phyloP scores from a whole-genome alignment of 2,888 invertebrate genomes.

The Agriopis leucophaearia region DNA sequence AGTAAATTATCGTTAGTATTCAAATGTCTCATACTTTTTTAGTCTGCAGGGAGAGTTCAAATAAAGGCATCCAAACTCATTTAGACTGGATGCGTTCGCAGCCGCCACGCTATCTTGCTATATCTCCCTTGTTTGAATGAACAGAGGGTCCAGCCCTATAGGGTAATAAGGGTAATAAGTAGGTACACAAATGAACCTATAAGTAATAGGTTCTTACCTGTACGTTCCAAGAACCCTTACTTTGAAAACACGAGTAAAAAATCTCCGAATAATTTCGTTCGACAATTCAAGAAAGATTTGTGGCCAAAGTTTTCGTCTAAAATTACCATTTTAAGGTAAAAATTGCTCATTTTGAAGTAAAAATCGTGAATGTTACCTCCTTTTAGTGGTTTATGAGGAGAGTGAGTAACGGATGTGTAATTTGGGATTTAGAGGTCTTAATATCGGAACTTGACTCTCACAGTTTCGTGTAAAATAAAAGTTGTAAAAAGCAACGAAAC shows the following conservation, averaged over 20 bases:
- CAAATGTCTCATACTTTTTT: no score
- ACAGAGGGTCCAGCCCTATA: no score
- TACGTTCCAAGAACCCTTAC: conserved; percentile 2
- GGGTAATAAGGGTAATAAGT: no score
- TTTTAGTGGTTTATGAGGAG: conserved; percentile 33
- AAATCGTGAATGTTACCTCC: conserved; percentile 38
- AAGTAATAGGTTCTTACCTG: no score
- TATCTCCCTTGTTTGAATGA: no score
- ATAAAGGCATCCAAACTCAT: no score
- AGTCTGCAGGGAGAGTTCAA: no score
- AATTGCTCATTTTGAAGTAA: conserved; percentile 41
- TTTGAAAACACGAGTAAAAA: conserved; percentile 45
- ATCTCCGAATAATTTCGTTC: conserved; percentile 53
- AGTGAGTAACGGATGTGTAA: conserved; percentile 24
- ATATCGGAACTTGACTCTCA: not conserved
- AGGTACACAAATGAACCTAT: no score
- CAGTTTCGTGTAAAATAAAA: conserved; percentile 13
- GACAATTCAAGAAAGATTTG: conserved; percentile 72
- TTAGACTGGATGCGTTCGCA: no score
- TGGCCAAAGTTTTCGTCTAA: conserved; percentile 60
- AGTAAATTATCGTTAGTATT: no score
- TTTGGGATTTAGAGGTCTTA: conserved; percentile 16
- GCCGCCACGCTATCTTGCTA: no score
- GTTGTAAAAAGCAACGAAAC: no score
- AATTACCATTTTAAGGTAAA: conserved; percentile 49